These are phyloP conservation scores for Hymenopus coronatus DNA, from an alignment of 2,888 invertebrate species.

Conservation along the genomic window DNA sequence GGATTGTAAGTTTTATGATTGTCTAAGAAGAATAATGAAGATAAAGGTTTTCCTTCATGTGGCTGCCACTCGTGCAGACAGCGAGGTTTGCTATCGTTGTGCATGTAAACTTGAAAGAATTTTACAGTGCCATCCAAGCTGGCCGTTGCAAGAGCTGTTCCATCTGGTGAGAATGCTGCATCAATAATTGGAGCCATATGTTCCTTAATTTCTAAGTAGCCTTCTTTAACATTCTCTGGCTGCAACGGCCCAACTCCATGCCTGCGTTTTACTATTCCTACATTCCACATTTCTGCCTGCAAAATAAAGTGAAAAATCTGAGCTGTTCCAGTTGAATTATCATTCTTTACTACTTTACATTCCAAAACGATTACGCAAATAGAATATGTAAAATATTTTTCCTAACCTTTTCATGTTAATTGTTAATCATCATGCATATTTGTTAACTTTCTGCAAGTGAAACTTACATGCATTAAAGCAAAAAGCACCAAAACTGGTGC, in stretches of 20 bases:
- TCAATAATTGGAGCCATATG: constrained; percentile 69
- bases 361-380: too few species aligned
- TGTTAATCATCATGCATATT: too few species aligned
- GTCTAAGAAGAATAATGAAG: constrained; percentile 90
- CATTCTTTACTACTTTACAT: not conserved
- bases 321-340: constrained; percentile 15
- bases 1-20: constrained; percentile 73
- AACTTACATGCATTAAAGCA: too few species aligned
- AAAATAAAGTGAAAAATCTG: constrained; percentile 32
- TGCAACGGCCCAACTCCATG: constrained; percentile 48
- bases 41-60: constrained; percentile 82
- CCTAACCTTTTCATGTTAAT: too few species aligned
- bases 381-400: too few species aligned
- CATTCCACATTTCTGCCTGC: constrained; percentile 57
- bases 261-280: constrained; percentile 48
- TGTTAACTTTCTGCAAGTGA: too few species aligned
- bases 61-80: constrained; percentile 93
- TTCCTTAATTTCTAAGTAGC: constrained; percentile 58
- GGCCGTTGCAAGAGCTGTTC: constrained; percentile 89
- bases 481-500: too few species aligned
- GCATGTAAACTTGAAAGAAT: constrained; percentile 85
- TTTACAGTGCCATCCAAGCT: constrained; percentile 85
- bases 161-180: constrained; percentile 91
- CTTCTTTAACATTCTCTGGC: constrained; percentile 47
- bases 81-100: constrained; percentile 65